Evolutionary conservation across 2,113 vertebrate genomes (phyloP), one percentile per base, ranked within the genome.

Genomic region (Galbula dea): DNA sequence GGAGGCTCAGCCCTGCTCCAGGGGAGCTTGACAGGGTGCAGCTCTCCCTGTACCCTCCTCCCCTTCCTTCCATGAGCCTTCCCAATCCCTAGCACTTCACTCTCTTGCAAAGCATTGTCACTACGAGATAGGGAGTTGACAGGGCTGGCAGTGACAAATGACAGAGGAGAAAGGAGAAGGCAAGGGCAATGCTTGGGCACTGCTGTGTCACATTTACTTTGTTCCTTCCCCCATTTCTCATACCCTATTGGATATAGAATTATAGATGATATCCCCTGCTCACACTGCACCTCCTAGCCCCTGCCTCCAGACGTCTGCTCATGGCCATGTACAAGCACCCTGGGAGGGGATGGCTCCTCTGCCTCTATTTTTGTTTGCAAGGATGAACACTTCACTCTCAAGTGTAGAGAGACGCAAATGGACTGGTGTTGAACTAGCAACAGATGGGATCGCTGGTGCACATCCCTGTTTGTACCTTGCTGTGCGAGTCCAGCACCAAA

Each of bases 301-400:
- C 45, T 52, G 54, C 8, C 43, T 32, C 29, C 4, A 6, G 26
- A 30, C 20, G 62, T 17, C 52, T 20, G 57, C 11, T 14, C 3
- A 1, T 0, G 9, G 66, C 22, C 2, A 1, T 5, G 2, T 10
- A 2, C 0, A 1, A 32, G 7, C 26, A 11, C 29, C 59, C 41
- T 2, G 34, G 54, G 66, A 46, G 19, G 52, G 49, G 54, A 85
- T 39, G 34, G 43, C 46, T 75, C 29, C 51, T 59, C 46, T 4
- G 41, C 2, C 0, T 20, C 65, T 49, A 2, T 32, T 48, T 30
- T 6, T 3, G 3, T 5, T 57, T 1, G 0, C 17, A 29, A 65
- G 54, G 58, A 69, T 4, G 41, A 74, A 57, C 9, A 2, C 29
- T 63, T 59, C 12, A 10, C 54, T 55, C 52, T 65, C 23, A 10